Evolutionary conservation across 1,140 invertebrate genomes (phyloP), one percentile per base, ranked within the genome.

Genomic region (Phortica variegata): DNA sequence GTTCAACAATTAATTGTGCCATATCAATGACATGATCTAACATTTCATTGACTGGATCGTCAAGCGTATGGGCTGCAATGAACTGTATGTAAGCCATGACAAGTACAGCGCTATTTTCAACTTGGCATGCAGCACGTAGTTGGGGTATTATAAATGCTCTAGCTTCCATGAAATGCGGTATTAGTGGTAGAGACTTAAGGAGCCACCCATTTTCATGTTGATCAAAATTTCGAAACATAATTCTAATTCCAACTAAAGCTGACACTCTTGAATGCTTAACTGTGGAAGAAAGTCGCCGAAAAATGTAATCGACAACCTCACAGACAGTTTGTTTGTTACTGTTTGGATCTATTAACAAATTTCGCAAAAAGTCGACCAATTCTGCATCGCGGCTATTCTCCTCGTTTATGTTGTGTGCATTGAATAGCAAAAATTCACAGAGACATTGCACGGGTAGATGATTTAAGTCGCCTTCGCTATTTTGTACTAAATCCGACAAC

Each of bases 401-500:
- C 18, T 73, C 63, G 43, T 61, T 73, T 3, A 76, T 69, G 21
- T 43, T 57, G 5, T 61, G 58, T 0, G 73, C 65, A 1, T 87
- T 87, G 16, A 91, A 92, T 1, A 96, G 82, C 17, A 97, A 79
- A 77, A 97, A 97, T 77, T 97, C 95, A 79, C 95, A 97, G 5
- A 98, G 80, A 77, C 95, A 97, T 63, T 97, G 94, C 17, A 97
- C 93, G 0, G 95, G 95, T 7, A 98, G 55, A 39, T 77, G 69
- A 54, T 61, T 71, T 16, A 74, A 74, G 37, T 75, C 76, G 72
- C 83, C 81, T 65, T 95, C 92, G 58, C 89, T 92, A 54, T 89
- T 93, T 56, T 95, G 89, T 10, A 98, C 91, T 21, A 98, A 78
- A 73, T 96, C 93, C 10, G 93, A 92, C 29, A 98, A 79, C 95